A percentile compares a stretch with the other conserved stretches of the same genome.
phyloP scores from a whole-genome alignment of 2,888 invertebrate genomes.

The Drosophila picticornis region DNA sequence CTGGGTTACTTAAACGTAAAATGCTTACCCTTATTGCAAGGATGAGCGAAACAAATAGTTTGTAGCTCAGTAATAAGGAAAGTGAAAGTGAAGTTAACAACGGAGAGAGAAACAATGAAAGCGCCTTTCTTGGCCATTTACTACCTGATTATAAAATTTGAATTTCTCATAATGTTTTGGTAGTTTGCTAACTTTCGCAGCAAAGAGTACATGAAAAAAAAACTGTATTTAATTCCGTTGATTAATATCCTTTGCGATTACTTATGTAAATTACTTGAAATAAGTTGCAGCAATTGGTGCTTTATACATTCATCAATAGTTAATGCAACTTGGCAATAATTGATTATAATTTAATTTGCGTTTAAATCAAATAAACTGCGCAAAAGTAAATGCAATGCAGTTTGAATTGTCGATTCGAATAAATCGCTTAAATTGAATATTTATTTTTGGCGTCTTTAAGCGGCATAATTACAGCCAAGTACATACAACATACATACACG shows the following conservation, averaged over 20 bases:
- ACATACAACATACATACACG: constrained; percentile 15
- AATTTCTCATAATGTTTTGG: not conserved
- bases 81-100: not conserved
- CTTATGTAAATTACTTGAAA: constrained; percentile 36
- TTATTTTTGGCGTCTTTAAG: constrained; percentile 1
- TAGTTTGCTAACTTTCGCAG: too few species aligned
- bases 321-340: constrained; percentile 35
- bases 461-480: constrained; percentile 1
- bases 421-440: constrained; percentile 16
- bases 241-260: not conserved
- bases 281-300: constrained; percentile 16
- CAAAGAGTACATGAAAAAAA: not conserved
- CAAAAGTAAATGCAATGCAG: not conserved
- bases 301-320: constrained; percentile 15
- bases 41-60: not conserved
- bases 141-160: not conserved
- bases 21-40: not conserved
- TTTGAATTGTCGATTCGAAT: constrained; percentile 8
- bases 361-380: constrained; percentile 15
- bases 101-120: not conserved
- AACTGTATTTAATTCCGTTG: too few species aligned
- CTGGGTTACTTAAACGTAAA: not conserved
- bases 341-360: constrained; percentile 30
- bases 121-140: not conserved
- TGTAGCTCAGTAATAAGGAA: not conserved